Evolutionary conservation across 2,797 vertebrate species (phyloP).

Genomic region (Gallinago stenura): DNA sequence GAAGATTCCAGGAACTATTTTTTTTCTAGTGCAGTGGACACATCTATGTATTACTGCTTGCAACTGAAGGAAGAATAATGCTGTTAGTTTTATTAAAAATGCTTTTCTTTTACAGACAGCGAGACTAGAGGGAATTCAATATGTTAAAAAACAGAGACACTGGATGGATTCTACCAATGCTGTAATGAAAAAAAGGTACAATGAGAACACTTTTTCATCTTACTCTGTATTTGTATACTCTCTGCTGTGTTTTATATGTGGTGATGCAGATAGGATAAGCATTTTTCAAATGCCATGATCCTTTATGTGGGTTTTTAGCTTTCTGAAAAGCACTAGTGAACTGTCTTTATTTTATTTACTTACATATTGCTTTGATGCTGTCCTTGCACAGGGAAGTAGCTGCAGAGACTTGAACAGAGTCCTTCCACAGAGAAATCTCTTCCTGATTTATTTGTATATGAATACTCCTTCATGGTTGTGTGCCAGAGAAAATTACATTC

Average conservation of each 20-base stretch:
- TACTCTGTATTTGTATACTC: neutral
- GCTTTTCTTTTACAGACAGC: slow-evolving; percentile 63
- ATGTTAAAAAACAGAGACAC: slow-evolving; percentile 29
- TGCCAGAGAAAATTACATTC: neutral
- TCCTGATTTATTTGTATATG: neutral
- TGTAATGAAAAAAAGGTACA: slow-evolving; percentile 49
- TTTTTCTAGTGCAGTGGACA: neutral
- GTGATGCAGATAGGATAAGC: neutral
- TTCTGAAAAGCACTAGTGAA: neutral
- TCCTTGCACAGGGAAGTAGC: neutral
- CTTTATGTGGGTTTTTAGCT: neutral
- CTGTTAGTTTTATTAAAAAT: slow-evolving; percentile 7
- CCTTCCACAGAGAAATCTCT: neutral
- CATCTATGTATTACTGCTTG: neutral
- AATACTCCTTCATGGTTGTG: neutral
- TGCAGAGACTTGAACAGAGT: neutral
- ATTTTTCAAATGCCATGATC: neutral
- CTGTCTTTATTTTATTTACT: neutral
- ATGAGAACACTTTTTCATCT: neutral
- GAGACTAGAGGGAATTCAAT: slow-evolving; percentile 46
- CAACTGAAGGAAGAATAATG: neutral
- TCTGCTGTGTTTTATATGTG: neutral
- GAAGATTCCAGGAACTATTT: neutral
- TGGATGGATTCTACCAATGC: neutral
- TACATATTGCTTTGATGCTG: neutral